phyloP scores from a whole-genome alignment of 2,888 invertebrate species.

The Chirona hameri region DNA sequence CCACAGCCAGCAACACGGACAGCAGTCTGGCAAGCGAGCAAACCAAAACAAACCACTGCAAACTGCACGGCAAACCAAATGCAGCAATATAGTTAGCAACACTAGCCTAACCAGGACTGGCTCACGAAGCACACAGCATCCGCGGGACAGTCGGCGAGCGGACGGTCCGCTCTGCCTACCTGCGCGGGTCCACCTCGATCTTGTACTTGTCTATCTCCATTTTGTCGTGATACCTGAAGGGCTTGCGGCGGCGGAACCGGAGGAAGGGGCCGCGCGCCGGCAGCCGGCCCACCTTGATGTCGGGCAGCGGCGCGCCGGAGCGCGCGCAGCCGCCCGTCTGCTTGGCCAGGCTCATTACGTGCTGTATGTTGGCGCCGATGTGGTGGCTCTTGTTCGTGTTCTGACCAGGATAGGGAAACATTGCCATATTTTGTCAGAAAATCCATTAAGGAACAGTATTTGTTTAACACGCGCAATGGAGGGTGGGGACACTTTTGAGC shows the following conservation, averaged over 20 bases:
- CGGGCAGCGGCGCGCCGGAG: slow-evolving; percentile 7
- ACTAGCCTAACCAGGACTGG: neutral
- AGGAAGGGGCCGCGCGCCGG: slow-evolving; percentile 9
- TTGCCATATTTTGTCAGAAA: too few relatives aligned
- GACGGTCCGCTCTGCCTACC: neutral
- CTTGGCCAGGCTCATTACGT: slow-evolving; percentile 24
- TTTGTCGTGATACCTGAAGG: slow-evolving; percentile 8
- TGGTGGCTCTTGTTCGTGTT: slow-evolving; percentile 7
- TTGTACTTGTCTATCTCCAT: slow-evolving; percentile 23
- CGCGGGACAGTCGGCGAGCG: neutral
- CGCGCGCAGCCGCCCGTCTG: neutral
- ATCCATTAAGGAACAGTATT: too few relatives aligned
- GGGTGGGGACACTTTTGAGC: too few relatives aligned
- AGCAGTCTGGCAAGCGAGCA: neutral
- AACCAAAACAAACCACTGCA: neutral
- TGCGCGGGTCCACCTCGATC: slow-evolving; percentile 22
- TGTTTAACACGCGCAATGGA: too few relatives aligned
- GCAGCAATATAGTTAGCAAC: neutral
- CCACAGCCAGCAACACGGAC: neutral
- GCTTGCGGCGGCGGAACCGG: neutral
- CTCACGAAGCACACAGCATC: neutral
- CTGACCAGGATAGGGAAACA: neutral
- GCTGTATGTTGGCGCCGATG: slow-evolving; percentile 25
- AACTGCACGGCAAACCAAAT: neutral
- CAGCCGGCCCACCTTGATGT: slow-evolving; percentile 7